Evolutionary conservation across 2,797 vertebrate genomes (phyloP).

Genomic region (Numenius phaeopus): DNA sequence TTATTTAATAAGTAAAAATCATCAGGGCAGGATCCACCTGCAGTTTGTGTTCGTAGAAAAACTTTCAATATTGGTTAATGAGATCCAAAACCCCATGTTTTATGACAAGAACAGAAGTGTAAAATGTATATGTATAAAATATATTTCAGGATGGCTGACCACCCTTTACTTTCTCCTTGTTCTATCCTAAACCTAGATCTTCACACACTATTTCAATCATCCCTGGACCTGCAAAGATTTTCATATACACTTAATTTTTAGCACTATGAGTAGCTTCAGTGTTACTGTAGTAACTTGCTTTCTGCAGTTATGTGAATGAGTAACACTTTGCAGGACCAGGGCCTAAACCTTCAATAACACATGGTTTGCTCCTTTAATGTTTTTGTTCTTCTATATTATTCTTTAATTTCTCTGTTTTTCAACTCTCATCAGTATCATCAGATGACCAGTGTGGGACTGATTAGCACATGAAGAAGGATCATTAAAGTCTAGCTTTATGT

Average conservation of each 20-base stretch:
- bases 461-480: constrained; percentile 9
- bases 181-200: background rate
- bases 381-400: constrained; percentile 9
- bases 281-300: background rate
- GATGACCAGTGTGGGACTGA: background rate
- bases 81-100: fast-evolving
- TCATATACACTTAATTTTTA: background rate
- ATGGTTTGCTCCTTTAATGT: background rate
- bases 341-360: background rate
- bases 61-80: background rate
- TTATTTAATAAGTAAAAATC: background rate
- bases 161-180: background rate
- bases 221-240: background rate
- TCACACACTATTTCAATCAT: background rate
- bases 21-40: background rate
- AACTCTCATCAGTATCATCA: background rate
- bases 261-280: background rate
- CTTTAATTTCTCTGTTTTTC: constrained; percentile 16
- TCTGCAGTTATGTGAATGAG: background rate
- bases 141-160: background rate
- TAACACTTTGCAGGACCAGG: background rate
- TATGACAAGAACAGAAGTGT: background rate
- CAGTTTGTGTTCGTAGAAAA: background rate
- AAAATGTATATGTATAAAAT: background rate
- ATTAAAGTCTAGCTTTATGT: constrained; percentile 20